Evolutionary conservation across 2,888 invertebrate species (phyloP).

Genomic region (Vanessa cardui): DNA sequence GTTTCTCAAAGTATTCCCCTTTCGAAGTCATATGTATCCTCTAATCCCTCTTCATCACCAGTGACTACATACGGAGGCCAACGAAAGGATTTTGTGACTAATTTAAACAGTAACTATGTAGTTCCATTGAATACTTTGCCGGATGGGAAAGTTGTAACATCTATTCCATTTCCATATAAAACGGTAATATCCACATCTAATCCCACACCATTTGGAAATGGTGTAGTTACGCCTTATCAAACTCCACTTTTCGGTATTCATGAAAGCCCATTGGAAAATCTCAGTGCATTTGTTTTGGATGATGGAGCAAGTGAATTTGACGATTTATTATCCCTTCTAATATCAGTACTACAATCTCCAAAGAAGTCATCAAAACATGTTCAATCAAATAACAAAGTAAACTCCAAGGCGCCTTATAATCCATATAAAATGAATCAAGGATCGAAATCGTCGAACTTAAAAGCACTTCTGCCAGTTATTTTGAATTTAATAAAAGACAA

Average conservation of each 20-base stretch:
- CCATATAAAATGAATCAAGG: conserved; percentile 32
- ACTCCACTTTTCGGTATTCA: conserved; percentile 39
- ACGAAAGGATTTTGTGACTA: conserved; percentile 16
- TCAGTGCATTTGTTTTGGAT: conserved; percentile 11
- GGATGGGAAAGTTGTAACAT: conserved; percentile 22
- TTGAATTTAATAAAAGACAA: conserved; percentile 65
- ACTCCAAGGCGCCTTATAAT: conserved; percentile 15
- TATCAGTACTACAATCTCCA: conserved; percentile 35
- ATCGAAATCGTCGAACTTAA: conserved; percentile 57
- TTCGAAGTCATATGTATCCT: conserved; percentile 21
- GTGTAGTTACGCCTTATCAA: conserved; percentile 23
- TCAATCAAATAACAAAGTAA: conserved; percentile 21
- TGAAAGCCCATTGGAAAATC: conserved; percentile 21
- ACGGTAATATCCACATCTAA: conserved; percentile 30
- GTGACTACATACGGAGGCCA: conserved; percentile 15
- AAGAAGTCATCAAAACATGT: conserved; percentile 33
- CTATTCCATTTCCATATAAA: conserved; percentile 20
- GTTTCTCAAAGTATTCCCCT: conserved; percentile 19
- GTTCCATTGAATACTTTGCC: conserved; percentile 11
- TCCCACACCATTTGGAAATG: conserved; percentile 36
- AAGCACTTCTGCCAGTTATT: conserved; percentile 65
- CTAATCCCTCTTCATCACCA: conserved; percentile 18
- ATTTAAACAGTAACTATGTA: conserved; percentile 22
- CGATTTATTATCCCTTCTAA: conserved; percentile 40
- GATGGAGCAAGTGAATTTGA: conserved; percentile 26